phyloP scores from a whole-genome alignment of 2,797 vertebrate species.

The Danio jaintianensis region DNA sequence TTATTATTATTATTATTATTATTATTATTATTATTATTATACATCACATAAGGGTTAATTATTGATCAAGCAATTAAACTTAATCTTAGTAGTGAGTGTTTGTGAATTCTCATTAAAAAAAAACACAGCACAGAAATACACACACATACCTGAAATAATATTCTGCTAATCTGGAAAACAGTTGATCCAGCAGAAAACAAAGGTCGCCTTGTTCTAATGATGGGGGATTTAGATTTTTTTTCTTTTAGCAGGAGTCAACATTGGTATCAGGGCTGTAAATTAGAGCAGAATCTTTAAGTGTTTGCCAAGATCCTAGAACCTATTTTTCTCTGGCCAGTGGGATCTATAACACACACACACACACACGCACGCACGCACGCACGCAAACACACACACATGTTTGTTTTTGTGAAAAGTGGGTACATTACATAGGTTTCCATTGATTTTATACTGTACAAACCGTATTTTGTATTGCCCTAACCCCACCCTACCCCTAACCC shows the following conservation, averaged over 20 bases:
- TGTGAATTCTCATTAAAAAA: constrained; percentile 19
- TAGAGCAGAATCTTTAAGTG: constrained; percentile 11
- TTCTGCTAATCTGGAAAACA: constrained; percentile 70
- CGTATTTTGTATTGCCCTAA: too few species aligned
- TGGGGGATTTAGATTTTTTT: constrained; percentile 75
- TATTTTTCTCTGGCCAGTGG: constrained; percentile 33
- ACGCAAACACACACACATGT: too few species aligned
- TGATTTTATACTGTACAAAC: too few species aligned
- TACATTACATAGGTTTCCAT: too few species aligned
- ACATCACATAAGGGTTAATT: not conserved
- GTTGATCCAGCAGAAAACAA: constrained; percentile 71
- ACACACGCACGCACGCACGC: too few species aligned
- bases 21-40: too few species aligned
- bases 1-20: too few species aligned
- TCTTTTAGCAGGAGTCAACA: constrained; percentile 54
- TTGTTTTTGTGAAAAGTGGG: too few species aligned
- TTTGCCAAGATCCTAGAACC: constrained; percentile 38
- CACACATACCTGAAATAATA: constrained; percentile 51
- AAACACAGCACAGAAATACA: constrained; percentile 28
- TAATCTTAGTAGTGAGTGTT: constrained; percentile 5
- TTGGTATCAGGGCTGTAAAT: constrained; percentile 56
- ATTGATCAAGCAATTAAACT: not conserved
- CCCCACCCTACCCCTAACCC: too few species aligned
- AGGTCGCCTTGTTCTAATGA: constrained; percentile 74
- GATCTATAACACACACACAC: constrained; percentile 41